Percentiles rank a stretch among this genome's conserved stretches.
Evolutionary conservation across 2,888 invertebrate genomes (phyloP).

Genomic region (Pycnomerus fuliginosus): DNA sequence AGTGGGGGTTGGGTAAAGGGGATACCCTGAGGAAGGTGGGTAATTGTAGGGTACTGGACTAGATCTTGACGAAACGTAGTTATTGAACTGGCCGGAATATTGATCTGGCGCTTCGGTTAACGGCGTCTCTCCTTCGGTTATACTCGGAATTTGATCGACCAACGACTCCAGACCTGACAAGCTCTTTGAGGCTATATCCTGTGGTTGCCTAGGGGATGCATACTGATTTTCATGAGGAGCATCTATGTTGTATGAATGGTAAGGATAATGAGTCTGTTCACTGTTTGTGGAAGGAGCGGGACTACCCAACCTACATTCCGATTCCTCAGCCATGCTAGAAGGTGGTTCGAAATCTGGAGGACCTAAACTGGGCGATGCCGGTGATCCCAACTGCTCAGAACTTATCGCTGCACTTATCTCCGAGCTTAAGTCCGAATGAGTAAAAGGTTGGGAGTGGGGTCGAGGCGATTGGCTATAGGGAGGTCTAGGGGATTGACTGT

Average conservation of each 20-base stretch:
- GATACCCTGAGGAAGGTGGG: slow-evolving; percentile 47
- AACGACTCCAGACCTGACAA: slow-evolving; percentile 84
- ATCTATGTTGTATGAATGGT: slow-evolving; percentile 49
- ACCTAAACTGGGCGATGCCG: slow-evolving; percentile 66
- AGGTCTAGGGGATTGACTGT: slow-evolving; percentile 43
- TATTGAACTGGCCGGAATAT: slow-evolving; percentile 53
- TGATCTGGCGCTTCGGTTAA: slow-evolving; percentile 48
- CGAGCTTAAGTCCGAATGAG: slow-evolving; percentile 72
- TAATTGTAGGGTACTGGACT: slow-evolving; percentile 50
- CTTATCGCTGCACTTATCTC: slow-evolving; percentile 79
- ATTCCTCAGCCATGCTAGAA: slow-evolving; percentile 59
- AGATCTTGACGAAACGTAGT: slow-evolving; percentile 52
- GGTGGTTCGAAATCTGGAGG: slow-evolving; percentile 76
- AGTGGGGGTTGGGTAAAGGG: slow-evolving; percentile 51
- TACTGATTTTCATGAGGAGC: slow-evolving; percentile 50
- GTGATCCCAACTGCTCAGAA: slow-evolving; percentile 65
- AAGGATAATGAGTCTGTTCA: slow-evolving; percentile 47
- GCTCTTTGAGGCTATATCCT: slow-evolving; percentile 83
- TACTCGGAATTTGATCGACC: slow-evolving; percentile 89
- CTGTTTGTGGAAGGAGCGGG: slow-evolving; percentile 52
- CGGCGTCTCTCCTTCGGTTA: slow-evolving; percentile 67
- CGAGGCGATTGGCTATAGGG: slow-evolving; percentile 45
- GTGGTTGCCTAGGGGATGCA: slow-evolving; percentile 55
- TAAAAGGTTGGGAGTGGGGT: slow-evolving; percentile 58
- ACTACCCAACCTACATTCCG: slow-evolving; percentile 58